A percentile compares a stretch with the other conserved stretches of the same genome.
These are phyloP conservation scores for Tretioscincus oriximinensis DNA, from an alignment of 2,113 vertebrate species.

Conservation along the genomic window DNA sequence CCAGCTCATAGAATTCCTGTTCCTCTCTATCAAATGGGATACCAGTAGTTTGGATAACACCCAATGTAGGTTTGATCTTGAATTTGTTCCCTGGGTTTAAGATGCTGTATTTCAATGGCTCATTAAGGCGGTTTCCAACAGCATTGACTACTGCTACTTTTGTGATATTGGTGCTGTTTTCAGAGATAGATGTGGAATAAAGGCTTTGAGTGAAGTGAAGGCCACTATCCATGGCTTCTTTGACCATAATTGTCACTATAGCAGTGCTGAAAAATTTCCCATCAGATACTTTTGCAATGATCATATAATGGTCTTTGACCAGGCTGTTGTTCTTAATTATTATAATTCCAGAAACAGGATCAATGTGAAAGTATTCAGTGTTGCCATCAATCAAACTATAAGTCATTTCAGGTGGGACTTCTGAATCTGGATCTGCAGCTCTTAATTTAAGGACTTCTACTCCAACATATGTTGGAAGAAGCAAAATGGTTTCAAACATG, in stretches of 20 bases:
- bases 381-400: constrained; percentile 88
- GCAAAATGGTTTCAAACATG: constrained; percentile 86
- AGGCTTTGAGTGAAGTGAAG: constrained; percentile 87
- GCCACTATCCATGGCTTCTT: constrained; percentile 91
- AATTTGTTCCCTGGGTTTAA: constrained; percentile 92
- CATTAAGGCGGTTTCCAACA: constrained; percentile 90
- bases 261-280: constrained; percentile 91
- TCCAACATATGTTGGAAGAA: constrained; percentile 90
- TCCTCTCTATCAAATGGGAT: constrained; percentile 92
- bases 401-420: constrained; percentile 82
- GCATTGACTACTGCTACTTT: constrained; percentile 92
- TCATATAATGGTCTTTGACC: constrained; percentile 87
- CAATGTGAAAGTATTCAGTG: constrained; percentile 85
- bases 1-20: constrained; percentile 89
- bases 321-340: constrained; percentile 89
- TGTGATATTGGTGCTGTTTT: constrained; percentile 88
- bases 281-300: constrained; percentile 89
- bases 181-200: constrained; percentile 89
- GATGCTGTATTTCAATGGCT: constrained; percentile 90
- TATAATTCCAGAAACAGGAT: constrained; percentile 83
- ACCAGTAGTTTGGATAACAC: constrained; percentile 92
- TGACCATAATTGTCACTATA: constrained; percentile 84
- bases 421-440: constrained; percentile 88
- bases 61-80: constrained; percentile 89
- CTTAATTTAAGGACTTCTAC: constrained; percentile 90